Base-by-base conservation (phyloP, 2,797 vertebrate species). In the Pipistrellus nathusii region DNA sequence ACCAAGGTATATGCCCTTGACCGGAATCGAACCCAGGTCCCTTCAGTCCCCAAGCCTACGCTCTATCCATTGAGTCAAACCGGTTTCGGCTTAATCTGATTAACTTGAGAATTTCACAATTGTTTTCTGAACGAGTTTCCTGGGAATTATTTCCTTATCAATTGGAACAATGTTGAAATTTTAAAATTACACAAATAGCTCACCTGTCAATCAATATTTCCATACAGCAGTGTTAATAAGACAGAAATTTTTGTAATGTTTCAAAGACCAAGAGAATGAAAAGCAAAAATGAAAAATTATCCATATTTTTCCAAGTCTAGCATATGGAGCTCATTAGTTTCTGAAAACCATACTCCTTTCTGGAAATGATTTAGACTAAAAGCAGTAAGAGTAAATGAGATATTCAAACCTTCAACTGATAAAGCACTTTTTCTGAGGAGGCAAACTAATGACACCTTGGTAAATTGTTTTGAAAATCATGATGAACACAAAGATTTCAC, bases 391-490 rank as follows among this genome's bases (percentile, higher is more conserved):
- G 13, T 20, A 32, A 77, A 87, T 77, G 5, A 46, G 71, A 72
- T 20, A 30, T 91, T 88, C 15, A 80, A 87, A 75, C 3, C 10
- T 44, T 90, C 7, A 69, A 69, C 27, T 27, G 57, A 12, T 9
- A 62, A 93, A 88, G 35, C 10, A 41, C 3, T 88, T 30, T 44
- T 41, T 75, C n/a, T 71, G 23, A 38, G 55, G n/a, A 64, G 25
- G 35, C 17, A 95, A 78, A 78, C 27, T 21, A 94, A n/a, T 32
- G 30, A 64, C 6, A 82, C 30, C 77, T 92, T 68, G 78, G 30
- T 77, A 87, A 62, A 46, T 6, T 53, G 30, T 44, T 72, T 71
- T 76, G 25, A 75, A 82, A 85, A 68, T 76, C 38, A 68, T 3
- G 5, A 75, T 23, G 32, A 72, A 62, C 20, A 85, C 5, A 80